phyloP scores from a whole-genome alignment of 2,888 invertebrate genomes.

The Rhagonycha fulva region DNA sequence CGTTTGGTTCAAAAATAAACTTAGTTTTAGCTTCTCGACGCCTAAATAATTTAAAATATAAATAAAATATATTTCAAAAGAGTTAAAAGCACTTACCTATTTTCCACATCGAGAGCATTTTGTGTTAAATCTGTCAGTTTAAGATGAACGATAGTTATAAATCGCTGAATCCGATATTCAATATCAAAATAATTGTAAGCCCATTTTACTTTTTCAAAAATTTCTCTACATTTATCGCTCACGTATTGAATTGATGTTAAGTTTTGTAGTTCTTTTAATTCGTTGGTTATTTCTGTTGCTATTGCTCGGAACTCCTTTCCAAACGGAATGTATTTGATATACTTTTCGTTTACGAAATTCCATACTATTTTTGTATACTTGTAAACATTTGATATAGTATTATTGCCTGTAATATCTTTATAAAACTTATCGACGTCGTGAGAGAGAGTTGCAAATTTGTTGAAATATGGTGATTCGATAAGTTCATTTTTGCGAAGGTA shows the following conservation, averaged over 20 bases:
- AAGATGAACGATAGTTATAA: slow-evolving; percentile 67
- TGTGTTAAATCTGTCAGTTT: slow-evolving; percentile 75
- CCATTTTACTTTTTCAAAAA: slow-evolving; percentile 68
- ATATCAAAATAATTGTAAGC: slow-evolving; percentile 78
- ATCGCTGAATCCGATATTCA: slow-evolving; percentile 67
- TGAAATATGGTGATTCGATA: slow-evolving; percentile 80
- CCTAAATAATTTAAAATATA: slow-evolving; percentile 49
- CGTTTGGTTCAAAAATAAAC: slow-evolving; percentile 81
- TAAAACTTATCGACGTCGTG: slow-evolving; percentile 81
- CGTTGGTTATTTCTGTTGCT: slow-evolving; percentile 64
- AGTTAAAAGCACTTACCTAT: slow-evolving; percentile 59
- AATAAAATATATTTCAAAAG: slow-evolving; percentile 4
- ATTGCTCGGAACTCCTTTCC: slow-evolving; percentile 69
- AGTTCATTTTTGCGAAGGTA: slow-evolving; percentile 79
- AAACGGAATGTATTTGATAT: slow-evolving; percentile 69
- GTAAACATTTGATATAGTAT: slow-evolving; percentile 75
- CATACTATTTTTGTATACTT: slow-evolving; percentile 73
- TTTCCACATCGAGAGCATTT: slow-evolving; percentile 81
- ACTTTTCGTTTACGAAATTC: slow-evolving; percentile 69
- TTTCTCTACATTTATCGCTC: slow-evolving; percentile 62
- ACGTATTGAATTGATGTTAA: slow-evolving; percentile 64
- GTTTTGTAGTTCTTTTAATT: slow-evolving; percentile 65
- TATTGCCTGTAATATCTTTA: slow-evolving; percentile 76
- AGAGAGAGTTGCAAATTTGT: slow-evolving; percentile 77
- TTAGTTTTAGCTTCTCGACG: slow-evolving; percentile 85